Conservation (phyloP, 2,888 invertebrate species). For the Esperia sulphurella region DNA sequence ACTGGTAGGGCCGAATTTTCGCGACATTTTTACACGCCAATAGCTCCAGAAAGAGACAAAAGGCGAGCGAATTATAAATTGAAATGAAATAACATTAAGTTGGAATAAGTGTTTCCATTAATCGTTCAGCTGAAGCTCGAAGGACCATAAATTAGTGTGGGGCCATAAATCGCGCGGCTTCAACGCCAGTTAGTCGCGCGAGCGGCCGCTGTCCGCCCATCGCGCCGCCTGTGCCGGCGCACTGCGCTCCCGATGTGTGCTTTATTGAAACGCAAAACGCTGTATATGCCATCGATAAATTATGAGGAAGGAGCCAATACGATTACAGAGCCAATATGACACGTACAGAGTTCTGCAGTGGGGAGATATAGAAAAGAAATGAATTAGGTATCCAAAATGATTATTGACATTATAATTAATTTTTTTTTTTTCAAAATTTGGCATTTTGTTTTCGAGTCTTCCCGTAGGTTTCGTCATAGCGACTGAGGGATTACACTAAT, state of each 20-base stretch:
- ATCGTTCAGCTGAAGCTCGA: slow-evolving; percentile 35
- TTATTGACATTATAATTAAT: too few relatives aligned
- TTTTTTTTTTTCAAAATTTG: too few relatives aligned
- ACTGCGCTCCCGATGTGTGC: not conserved
- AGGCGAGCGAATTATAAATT: slow-evolving; percentile 15
- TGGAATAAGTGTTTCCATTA: slow-evolving; percentile 56
- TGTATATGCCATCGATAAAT: slow-evolving; percentile 8
- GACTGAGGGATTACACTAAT: too few relatives aligned
- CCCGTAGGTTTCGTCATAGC: too few relatives aligned
- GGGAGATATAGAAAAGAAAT: not conserved
- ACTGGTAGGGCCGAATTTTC: not conserved
- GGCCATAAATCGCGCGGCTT: slow-evolving; percentile 57
- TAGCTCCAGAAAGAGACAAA: slow-evolving; percentile 1
- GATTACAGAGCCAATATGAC: not conserved
- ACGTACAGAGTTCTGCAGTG: not conserved
- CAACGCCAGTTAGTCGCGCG: slow-evolving; percentile 39
- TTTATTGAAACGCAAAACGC: slow-evolving; percentile 15
- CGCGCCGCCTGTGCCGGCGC: slow-evolving; percentile 25
- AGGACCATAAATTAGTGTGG: slow-evolving; percentile 53
- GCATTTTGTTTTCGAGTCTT: too few relatives aligned
- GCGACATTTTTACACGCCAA: not conserved
- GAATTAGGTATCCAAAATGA: not conserved
- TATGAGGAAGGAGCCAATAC: not conserved
- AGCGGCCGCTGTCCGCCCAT: slow-evolving; percentile 35
- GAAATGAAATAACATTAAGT: slow-evolving; percentile 33